Evolutionary conservation across 2,113 vertebrate genomes (phyloP).

Genomic region (Pseudopipra pipra): DNA sequence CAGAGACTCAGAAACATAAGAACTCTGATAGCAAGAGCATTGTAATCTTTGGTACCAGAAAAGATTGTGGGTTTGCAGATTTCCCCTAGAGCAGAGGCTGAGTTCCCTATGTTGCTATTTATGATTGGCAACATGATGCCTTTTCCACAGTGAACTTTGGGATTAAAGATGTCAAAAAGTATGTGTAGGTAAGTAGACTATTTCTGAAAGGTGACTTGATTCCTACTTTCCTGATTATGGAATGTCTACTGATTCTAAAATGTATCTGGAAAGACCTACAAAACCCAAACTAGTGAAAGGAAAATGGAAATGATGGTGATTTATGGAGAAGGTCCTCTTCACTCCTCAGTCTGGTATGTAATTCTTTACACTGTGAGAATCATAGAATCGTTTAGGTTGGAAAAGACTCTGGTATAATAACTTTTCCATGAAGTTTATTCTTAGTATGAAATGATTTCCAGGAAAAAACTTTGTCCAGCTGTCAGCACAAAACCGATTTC

Average conservation of each 20-base stretch:
- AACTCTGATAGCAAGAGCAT: background rate
- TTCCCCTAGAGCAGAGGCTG: background rate
- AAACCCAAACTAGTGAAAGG: background rate
- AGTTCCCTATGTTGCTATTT: background rate
- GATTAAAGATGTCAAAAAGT: background rate
- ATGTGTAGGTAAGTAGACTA: background rate
- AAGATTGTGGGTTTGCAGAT: background rate
- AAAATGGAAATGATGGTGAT: background rate
- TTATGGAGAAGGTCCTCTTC: background rate
- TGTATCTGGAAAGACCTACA: background rate
- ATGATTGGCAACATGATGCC: background rate
- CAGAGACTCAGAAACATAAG: background rate
- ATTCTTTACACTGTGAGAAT: background rate
- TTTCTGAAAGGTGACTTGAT: background rate
- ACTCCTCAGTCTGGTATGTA: background rate
- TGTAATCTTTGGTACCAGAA: background rate
- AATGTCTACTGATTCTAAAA: background rate
- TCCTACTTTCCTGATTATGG: background rate
- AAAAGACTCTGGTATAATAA: background rate
- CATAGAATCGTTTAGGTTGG: background rate
- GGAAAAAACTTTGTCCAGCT: background rate
- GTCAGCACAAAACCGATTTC: background rate
- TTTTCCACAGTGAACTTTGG: background rate
- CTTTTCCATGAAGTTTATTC: background rate
- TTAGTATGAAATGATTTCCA: background rate